Conservation (phyloP, 2,888 invertebrate genomes). For the Eupithecia abbreviata region DNA sequence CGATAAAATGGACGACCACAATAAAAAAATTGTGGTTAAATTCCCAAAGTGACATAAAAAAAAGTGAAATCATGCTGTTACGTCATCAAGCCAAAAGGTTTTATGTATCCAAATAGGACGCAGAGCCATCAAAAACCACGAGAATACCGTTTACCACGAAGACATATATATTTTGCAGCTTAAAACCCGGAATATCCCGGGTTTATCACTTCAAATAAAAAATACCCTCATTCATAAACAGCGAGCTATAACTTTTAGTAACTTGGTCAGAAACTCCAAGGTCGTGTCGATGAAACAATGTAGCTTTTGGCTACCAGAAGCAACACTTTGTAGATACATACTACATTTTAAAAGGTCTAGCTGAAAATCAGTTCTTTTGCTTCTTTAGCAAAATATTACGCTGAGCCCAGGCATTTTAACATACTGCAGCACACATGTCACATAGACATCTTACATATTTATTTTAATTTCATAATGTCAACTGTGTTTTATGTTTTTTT, state of each 20-base stretch:
- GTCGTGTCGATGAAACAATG: not conserved
- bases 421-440: too few relatives aligned
- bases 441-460: too few relatives aligned
- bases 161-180: conserved; percentile 5
- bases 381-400: too few relatives aligned
- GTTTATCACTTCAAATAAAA: conserved; percentile 11
- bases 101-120: not conserved
- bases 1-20: not conserved
- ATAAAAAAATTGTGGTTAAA: not conserved
- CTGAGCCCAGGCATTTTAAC: too few relatives aligned
- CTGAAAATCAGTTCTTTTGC: too few relatives aligned
- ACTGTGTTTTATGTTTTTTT: too few relatives aligned
- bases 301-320: not conserved
- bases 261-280: conserved; percentile 7
- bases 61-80: not conserved
- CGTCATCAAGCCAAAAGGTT: not conserved
- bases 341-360: too few relatives aligned
- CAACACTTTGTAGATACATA: not conserved
- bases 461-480: too few relatives aligned
- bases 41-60: not conserved
- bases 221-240: conserved; percentile 15
- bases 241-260: conserved; percentile 14
- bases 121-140: not conserved
- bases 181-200: not conserved
- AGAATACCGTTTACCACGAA: not conserved